These are phyloP conservation scores for Trochalopteron elliotii DNA, from an alignment of 2,113 vertebrate species.

Conservation along the genomic window DNA sequence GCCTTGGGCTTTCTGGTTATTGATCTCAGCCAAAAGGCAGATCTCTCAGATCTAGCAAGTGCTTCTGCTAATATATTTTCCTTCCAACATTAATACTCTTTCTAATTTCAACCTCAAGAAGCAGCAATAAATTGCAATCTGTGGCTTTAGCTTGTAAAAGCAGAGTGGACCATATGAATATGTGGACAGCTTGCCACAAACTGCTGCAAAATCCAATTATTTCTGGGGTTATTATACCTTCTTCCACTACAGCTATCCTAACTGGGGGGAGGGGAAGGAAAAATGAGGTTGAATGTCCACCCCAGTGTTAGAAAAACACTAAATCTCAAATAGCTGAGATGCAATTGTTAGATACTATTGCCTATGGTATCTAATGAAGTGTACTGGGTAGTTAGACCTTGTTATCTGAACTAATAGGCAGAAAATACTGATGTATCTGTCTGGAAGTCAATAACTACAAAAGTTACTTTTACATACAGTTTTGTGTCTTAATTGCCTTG, in stretches of 20 bases:
- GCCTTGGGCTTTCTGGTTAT: constrained; percentile 45
- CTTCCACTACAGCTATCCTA: constrained; percentile 1
- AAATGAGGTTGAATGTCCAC: neutral
- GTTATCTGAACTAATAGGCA: neutral
- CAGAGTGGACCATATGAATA: neutral
- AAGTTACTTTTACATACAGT: neutral
- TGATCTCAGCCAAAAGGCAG: constrained; percentile 37
- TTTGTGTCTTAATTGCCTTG: neutral
- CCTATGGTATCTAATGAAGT: neutral
- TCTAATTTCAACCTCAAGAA: constrained; percentile 53
- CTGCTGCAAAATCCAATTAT: constrained; percentile 60
- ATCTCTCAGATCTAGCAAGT: neutral
- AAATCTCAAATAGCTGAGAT: neutral
- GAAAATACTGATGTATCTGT: neutral
- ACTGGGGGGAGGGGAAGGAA: neutral
- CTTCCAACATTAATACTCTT: constrained; percentile 22
- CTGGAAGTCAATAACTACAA: accelerated
- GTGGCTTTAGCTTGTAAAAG: constrained; percentile 36
- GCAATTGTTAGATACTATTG: neutral
- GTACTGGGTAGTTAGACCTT: neutral
- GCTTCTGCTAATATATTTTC: constrained; percentile 49
- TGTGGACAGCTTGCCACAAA: constrained; percentile 32
- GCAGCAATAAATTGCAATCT: constrained; percentile 41
- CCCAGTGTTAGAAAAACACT: neutral
- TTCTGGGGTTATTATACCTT: constrained; percentile 35